Evolutionary conservation across 2,113 vertebrate genomes (phyloP), one percentile per base, ranked within the genome.

Genomic region (Heterotis niloticus): DNA sequence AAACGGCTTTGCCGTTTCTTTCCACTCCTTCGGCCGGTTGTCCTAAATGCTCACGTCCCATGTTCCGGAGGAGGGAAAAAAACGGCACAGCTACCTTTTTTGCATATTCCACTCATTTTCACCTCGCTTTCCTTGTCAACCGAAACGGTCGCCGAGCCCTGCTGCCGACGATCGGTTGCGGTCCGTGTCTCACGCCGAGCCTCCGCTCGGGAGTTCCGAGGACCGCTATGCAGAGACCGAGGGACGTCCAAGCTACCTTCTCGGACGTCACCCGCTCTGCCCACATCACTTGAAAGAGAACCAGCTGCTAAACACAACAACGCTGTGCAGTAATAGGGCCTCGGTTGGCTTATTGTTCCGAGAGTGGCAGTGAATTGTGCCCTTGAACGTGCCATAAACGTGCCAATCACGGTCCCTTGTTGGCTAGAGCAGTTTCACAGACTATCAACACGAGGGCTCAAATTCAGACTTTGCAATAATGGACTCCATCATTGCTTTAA

Each of bases 1-100:
- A 80, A 80, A 82, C 78, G 67, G 74, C 54, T 77, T 80, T 71
- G 78, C 78, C 76, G 75, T 75, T 79, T 80, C 82, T 76, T 64
- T 64, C 72, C 28, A 44, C 75, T 66, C 64, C 26, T 80, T 66
- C 60, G 20, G 26, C 73, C 56, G 54, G 20, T 70, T 56, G 65
- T 75, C 69, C 44, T 67, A 71, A 24, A 76, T 71, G 23, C 34
- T 44, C 71, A 57, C 54, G 17, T 74, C 57, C 71, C 71, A 16
- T 52, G 24, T 56, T 74, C 24, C 23, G 5, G 52, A 74, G 54
- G n/a, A 73, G 56, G 52, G 12, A 59, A 59, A 12, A 59, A 59
- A 59, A 10, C 57, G 12, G 57, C 7, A 17, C 16, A n/a, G 64
- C 64, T 18, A 20, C 0, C 7, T 76, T 54, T 70, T 73, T 23